phyloP scores from a whole-genome alignment of 2,797 vertebrate genomes.

The Phoeniculus purpureus region DNA sequence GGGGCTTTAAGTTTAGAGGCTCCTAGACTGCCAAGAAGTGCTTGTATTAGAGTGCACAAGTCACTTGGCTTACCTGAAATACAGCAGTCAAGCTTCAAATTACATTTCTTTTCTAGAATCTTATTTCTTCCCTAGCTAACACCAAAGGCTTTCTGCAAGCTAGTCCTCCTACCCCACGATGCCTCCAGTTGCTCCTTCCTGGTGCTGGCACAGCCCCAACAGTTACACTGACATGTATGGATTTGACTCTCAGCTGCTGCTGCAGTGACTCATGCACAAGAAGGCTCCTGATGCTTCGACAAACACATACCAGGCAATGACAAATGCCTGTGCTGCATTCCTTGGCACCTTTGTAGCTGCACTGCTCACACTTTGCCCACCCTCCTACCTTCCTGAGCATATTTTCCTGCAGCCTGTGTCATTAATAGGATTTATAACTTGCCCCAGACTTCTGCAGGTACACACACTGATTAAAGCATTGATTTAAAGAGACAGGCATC shows the following conservation, averaged over 20 bases:
- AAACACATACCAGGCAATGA: not conserved
- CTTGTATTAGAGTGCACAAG: not conserved
- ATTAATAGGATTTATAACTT: not conserved
- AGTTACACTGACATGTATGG: not conserved
- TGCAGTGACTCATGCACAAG: conserved; percentile 15
- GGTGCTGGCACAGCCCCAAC: not conserved
- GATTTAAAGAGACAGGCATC: not conserved
- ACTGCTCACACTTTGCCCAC: not conserved
- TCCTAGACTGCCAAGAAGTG: not conserved
- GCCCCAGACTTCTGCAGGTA: not conserved
- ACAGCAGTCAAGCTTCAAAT: not conserved
- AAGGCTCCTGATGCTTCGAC: conserved; percentile 5
- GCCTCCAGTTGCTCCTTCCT: not conserved
- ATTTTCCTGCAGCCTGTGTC: not conserved
- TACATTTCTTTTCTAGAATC: not conserved
- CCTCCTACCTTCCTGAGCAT: not conserved
- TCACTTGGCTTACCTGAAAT: not conserved
- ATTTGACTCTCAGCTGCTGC: conserved; percentile 46
- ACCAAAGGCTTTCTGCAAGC: not conserved
- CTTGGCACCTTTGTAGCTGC: not conserved
- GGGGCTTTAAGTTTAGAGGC: not conserved
- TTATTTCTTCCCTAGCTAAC: not conserved
- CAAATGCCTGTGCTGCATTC: not conserved
- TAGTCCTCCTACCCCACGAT: not conserved
- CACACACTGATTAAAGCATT: not conserved